Base-by-base conservation (phyloP, 2,888 invertebrate species). In the Sarcophaga subvicina region DNA sequence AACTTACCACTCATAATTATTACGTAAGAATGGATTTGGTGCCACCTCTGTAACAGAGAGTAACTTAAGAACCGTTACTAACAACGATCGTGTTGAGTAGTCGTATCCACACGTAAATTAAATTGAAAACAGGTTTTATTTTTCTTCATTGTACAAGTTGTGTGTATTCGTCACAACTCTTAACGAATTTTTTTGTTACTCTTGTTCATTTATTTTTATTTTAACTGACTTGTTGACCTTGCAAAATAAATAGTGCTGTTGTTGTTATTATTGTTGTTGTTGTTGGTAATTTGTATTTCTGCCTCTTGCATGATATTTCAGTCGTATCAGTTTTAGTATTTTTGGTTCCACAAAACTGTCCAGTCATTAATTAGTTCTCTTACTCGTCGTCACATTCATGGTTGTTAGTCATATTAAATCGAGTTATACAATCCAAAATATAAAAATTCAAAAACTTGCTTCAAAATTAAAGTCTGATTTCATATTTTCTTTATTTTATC, bases 211-310 rank as follows among this genome's bases (percentile, higher is more conserved):
- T 75, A 54, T 67, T 84, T 54, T 87, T 81, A 73, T 84, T 78
- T 87, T 79, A 84, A 87, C 78, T 66, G 69, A 87, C 84, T 81
- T 62, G 87, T 87, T 81, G 87, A 87, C 87, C 87, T 87, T 87
- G 87, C 75, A 67, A 54, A 70, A 49, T 49, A 37, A 10, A 37
- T 66, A 25, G 27, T 62, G 37, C 14, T 66, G 37, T 27, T 27
- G 37, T 37, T 37, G 37, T 17, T 54, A 45, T 47, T n/a, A 60
- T 12, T 73, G 73, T 25, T 59, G 64, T 3, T 60, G 62, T 22
- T 80, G 63, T 54, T 70, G 37, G n/a, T 75, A 70, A 63, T 20
- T 14, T 54, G 12, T 54, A 54, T 54, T 54, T 54, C 54, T 54
- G 17, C 17, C 54, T 54, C 54, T 54, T 17, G 17, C 17, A 54